These are phyloP conservation scores for Periophthalmodon schlosseri DNA, from an alignment of 2,113 vertebrate genomes.

Conservation along the genomic window DNA sequence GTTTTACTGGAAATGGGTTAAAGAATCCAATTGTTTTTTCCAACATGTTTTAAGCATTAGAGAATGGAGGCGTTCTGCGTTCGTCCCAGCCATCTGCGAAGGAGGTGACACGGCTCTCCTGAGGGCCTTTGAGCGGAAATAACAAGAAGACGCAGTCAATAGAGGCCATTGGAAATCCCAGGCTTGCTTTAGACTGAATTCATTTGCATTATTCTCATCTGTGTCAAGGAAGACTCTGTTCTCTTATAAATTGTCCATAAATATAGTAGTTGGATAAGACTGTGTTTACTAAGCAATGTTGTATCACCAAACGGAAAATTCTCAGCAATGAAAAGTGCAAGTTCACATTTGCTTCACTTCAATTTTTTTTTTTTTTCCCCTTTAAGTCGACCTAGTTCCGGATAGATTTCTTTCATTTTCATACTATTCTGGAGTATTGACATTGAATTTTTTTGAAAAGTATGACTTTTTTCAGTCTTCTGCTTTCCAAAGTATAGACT, in stretches of 20 bases:
- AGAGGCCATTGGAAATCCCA: conserved; percentile 31
- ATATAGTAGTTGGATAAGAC: conserved; percentile 30
- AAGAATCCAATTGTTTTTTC: conserved; percentile 48
- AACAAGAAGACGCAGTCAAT: conserved; percentile 43
- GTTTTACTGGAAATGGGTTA: conserved; percentile 55
- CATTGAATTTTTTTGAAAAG: not conserved
- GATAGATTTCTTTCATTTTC: not conserved
- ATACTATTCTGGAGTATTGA: not conserved
- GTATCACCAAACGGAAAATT: not conserved
- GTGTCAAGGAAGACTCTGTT: conserved; percentile 33
- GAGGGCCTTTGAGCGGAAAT: conserved; percentile 50
- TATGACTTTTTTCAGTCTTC: not conserved
- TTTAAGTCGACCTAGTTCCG: not conserved
- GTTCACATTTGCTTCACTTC: not conserved
- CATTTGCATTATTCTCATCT: conserved; percentile 54
- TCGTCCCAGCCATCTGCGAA: conserved; percentile 64
- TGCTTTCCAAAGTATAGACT: too few species aligned
- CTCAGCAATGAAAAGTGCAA: not conserved
- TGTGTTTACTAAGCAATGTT: conserved; percentile 20
- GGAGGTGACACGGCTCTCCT: conserved; percentile 56
- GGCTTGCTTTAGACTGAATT: conserved; percentile 47
- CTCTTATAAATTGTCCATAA: conserved; percentile 35
- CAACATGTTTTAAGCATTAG: conserved; percentile 53
- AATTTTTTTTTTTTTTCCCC: too few species aligned
- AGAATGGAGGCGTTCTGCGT: conserved; percentile 49